Evolutionary conservation across 2,888 invertebrate genomes (phyloP).

Genomic region (Lasioglossum leucozonium): DNA sequence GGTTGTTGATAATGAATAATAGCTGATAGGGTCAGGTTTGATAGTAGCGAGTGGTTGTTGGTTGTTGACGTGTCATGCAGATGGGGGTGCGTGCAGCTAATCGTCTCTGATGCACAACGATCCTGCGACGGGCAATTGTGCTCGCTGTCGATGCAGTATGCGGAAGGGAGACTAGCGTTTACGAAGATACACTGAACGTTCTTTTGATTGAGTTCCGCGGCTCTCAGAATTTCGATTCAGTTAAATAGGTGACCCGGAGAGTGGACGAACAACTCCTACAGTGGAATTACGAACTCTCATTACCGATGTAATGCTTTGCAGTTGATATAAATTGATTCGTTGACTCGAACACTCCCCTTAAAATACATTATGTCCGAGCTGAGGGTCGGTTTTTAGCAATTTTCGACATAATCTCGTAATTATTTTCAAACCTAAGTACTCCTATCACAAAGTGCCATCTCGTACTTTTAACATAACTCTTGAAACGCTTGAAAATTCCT

Average conservation of each 20-base stretch:
- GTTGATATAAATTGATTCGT: too few relatives aligned
- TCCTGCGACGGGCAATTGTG: slow-evolving; percentile 12
- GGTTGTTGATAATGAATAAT: background rate
- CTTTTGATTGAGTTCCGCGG: background rate
- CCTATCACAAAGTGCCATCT: too few relatives aligned
- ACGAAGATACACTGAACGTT: background rate
- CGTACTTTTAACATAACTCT: background rate
- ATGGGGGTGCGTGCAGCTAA: slow-evolving; percentile 13
- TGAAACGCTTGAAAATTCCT: background rate
- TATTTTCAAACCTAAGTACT: background rate
- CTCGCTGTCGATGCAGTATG: slow-evolving; percentile 4
- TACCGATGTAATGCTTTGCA: background rate
- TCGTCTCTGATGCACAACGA: background rate
- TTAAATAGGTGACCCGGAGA: background rate
- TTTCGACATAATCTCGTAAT: background rate
- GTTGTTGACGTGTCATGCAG: background rate
- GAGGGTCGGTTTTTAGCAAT: background rate
- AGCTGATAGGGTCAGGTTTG: background rate
- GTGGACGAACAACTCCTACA: background rate
- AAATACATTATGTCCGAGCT: background rate
- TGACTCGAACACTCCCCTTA: background rate
- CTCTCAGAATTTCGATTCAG: background rate
- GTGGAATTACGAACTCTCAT: background rate
- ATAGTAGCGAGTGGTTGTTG: background rate
- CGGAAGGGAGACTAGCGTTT: background rate